Conservation (phyloP, 2,888 invertebrate genomes). For the Archaeoteleia sp. region DNA sequence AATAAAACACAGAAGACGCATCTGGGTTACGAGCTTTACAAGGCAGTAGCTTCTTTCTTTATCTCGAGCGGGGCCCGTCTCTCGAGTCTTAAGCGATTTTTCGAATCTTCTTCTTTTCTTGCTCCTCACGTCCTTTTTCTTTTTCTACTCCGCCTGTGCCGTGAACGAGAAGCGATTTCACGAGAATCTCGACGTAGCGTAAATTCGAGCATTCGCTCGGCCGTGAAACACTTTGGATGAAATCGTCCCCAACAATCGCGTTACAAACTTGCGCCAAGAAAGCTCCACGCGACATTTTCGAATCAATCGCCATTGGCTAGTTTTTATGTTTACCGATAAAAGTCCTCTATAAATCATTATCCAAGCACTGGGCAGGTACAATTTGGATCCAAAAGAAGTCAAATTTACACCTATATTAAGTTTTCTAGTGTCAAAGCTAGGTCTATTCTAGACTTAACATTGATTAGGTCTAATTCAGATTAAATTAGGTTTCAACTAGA, state of each 20-base stretch:
- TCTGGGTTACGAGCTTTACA: conserved; percentile 72
- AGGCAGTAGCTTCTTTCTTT: conserved; percentile 68
- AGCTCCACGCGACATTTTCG: too few species aligned
- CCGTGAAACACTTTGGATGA: conserved; percentile 44
- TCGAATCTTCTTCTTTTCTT: conserved; percentile 46
- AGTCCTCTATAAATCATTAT: too few species aligned
- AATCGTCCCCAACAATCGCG: conserved; percentile 39
- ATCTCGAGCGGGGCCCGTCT: conserved; percentile 56
- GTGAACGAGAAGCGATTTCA: conserved; percentile 52
- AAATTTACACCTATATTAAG: too few species aligned
- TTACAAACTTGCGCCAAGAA: conserved; percentile 28
- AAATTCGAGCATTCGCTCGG: conserved; percentile 46
- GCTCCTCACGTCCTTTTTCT: conserved; percentile 29
- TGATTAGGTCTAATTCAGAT: too few species aligned
- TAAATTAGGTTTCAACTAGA: too few species aligned
- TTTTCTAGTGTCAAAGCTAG: too few species aligned
- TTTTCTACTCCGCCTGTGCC: conserved; percentile 6
- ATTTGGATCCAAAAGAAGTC: too few species aligned
- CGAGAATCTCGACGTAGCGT: conserved; percentile 49
- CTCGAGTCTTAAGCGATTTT: conserved; percentile 63
- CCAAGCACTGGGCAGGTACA: too few species aligned
- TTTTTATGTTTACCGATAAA: conserved; percentile 9
- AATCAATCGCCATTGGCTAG: conserved; percentile 27
- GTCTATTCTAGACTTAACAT: too few species aligned
- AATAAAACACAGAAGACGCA: conserved; percentile 73